Evolutionary conservation across 1,140 invertebrate genomes (phyloP), one percentile per base, ranked within the genome.

Genomic region (Euura saliciscinereae): DNA sequence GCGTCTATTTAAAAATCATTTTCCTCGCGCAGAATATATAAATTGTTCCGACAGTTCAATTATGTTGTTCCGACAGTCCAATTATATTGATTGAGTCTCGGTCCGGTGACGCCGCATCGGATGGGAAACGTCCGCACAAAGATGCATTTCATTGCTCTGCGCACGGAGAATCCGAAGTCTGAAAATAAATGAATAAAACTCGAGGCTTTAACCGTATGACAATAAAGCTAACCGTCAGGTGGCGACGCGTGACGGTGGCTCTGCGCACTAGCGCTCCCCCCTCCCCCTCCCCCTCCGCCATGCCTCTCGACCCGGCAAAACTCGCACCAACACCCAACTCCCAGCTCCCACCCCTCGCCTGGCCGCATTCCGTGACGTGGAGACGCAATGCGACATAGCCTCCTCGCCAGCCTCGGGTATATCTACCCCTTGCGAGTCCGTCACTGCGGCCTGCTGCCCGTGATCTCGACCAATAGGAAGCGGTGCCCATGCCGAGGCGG

Each of bases 351-450:
- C 66, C 71, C 74, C 79, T 82, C 80, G 82, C 81, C 80, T 81
- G 81, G 80, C 78, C 68, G 73, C 75, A 78, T 80, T 81, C 76
- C 79, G 78, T 85, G 84, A 85, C 84, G 84, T 85, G 83, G 84
- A 84, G 84, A 84, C 84, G 84, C 84, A 85, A 84, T 85, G 84
- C 84, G 84, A 85, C 84, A 84, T 82, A 82, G 79, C 79, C 79
- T 74, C 76, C 71, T 82, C 78, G 79, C 51, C 10, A 11, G 51
- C 8, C 51, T 59, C 51, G 51, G 51, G 8, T 59, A 59, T 59
- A 59, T 76, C 79, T 78, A 76, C 77, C 77, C 74, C 59, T 28
- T 69, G 68, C 70, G 68, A 44, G 10, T 68, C 6, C 73, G 44
- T 71, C 69, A 71, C 65, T 68, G 13, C 44, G 65, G 64, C 44